These are phyloP conservation scores for Sebastes hubbsi DNA, from an alignment of 2,797 vertebrate species.

Conservation along the genomic window DNA sequence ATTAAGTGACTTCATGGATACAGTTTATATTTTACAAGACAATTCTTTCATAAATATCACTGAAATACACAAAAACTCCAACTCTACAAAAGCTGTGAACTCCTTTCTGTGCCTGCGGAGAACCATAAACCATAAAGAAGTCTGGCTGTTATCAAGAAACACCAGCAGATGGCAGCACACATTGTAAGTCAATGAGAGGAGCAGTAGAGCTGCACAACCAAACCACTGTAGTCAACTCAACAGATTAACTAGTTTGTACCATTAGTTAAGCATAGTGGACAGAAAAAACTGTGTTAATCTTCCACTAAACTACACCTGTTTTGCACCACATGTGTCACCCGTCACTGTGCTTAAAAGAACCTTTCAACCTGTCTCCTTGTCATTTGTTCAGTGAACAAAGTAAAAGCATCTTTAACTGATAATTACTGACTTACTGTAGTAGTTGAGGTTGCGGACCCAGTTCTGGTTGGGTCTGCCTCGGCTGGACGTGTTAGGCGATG, in stretches of 20 bases:
- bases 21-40: not conserved
- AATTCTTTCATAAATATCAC: not conserved
- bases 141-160: not conserved
- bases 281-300: not conserved
- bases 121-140: not conserved
- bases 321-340: not conserved
- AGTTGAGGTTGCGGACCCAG: conserved; percentile 93
- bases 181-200: conserved; percentile 24
- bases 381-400: no score
- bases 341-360: not conserved
- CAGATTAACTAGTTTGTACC: not conserved
- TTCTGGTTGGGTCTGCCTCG: conserved; percentile 73
- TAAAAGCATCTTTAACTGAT: not conserved
- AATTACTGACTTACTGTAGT: conserved; percentile 89
- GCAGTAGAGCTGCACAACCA: not conserved
- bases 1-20: not conserved
- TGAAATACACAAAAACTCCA: not conserved
- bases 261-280: not conserved
- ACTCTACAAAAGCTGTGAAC: not conserved
- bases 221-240: not conserved
- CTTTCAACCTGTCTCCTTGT: not conserved
- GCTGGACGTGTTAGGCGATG: conserved; percentile 69
- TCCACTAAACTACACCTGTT: not conserved
- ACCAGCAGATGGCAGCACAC: conserved; percentile 71
- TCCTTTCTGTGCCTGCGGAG: not conserved